Conservation (phyloP, 2,113 vertebrate species). For the Oreochromis tanganicae region DNA sequence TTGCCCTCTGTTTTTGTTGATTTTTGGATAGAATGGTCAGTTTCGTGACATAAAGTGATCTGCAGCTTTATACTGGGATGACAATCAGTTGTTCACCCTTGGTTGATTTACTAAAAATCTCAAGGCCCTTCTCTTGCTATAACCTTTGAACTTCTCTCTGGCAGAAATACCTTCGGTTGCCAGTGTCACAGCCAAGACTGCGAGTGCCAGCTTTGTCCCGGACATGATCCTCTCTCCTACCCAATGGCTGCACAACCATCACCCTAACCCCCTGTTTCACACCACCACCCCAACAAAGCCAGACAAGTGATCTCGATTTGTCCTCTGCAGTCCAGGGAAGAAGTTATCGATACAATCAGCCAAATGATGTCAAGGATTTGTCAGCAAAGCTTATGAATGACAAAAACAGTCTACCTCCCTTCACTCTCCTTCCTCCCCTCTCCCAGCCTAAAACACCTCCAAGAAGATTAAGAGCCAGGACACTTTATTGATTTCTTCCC, state of each 20-base stretch:
- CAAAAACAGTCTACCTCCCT: slow-evolving; percentile 78
- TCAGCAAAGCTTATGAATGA: slow-evolving; percentile 96
- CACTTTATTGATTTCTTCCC: slow-evolving; percentile 91
- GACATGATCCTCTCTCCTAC: slow-evolving; percentile 34
- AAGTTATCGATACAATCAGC: slow-evolving; percentile 94
- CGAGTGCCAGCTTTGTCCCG: slow-evolving; percentile 79
- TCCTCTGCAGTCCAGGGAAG: slow-evolving; percentile 85
- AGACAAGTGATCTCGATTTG: slow-evolving; percentile 98
- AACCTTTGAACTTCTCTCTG: slow-evolving; percentile 85
- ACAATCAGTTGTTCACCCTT: slow-evolving; percentile 76
- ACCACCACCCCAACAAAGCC: slow-evolving; percentile 74
- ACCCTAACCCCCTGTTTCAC: background rate
- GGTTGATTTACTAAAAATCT: slow-evolving; percentile 74
- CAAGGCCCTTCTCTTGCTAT: slow-evolving; percentile 76
- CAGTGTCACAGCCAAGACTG: slow-evolving; percentile 77
- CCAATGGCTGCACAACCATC: background rate
- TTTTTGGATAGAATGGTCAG: background rate
- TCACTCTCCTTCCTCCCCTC: slow-evolving; percentile 6
- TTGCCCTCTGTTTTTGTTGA: background rate
- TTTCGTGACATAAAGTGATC: background rate
- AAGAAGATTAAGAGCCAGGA: slow-evolving; percentile 93
- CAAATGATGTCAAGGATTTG: slow-evolving; percentile 98
- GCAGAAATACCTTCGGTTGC: slow-evolving; percentile 87
- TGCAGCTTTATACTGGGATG: background rate
- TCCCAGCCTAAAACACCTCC: slow-evolving; percentile 72